phyloP scores from a whole-genome alignment of 2,888 invertebrate species.

The Caenorhabditis zanzibari region DNA sequence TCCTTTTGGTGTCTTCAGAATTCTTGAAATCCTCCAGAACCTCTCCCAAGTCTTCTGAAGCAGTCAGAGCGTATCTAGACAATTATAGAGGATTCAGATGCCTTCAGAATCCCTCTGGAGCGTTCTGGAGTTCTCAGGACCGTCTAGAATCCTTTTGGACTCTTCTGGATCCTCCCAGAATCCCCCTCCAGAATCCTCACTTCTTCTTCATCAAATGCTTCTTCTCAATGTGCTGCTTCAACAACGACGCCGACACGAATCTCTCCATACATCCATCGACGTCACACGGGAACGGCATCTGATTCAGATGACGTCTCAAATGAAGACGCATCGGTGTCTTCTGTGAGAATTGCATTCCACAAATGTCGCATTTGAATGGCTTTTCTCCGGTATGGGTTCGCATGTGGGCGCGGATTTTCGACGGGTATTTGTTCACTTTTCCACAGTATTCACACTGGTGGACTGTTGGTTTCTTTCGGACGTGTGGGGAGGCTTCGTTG shows the following conservation, averaged over 20 bases:
- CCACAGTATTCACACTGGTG: constrained; percentile 78
- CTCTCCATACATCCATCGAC: constrained; percentile 65
- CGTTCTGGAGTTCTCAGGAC: no score
- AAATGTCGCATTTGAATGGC: constrained; percentile 78
- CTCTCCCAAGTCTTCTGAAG: no score
- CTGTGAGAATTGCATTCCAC: constrained; percentile 76
- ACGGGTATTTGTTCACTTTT: constrained; percentile 78
- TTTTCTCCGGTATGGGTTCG: constrained; percentile 79
- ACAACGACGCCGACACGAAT: constrained; percentile 74
- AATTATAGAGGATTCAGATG: no score
- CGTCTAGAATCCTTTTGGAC: no score
- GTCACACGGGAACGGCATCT: constrained; percentile 69
- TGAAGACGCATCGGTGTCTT: constrained; percentile 79
- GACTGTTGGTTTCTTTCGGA: constrained; percentile 74
- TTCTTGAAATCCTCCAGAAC: no score
- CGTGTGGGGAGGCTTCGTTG: constrained; percentile 75
- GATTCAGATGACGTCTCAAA: constrained; percentile 75
- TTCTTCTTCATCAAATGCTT: constrained; percentile 72
- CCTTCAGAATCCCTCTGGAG: no score
- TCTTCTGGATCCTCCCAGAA: no score
- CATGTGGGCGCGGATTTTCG: constrained; percentile 79
- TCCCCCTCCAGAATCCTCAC: no score
- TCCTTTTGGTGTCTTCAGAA: no score
- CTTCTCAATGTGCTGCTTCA: constrained; percentile 73
- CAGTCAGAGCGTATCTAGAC: no score